Evolutionary conservation across 2,888 invertebrate species (phyloP).

Genomic region (Mythimna albipuncta): DNA sequence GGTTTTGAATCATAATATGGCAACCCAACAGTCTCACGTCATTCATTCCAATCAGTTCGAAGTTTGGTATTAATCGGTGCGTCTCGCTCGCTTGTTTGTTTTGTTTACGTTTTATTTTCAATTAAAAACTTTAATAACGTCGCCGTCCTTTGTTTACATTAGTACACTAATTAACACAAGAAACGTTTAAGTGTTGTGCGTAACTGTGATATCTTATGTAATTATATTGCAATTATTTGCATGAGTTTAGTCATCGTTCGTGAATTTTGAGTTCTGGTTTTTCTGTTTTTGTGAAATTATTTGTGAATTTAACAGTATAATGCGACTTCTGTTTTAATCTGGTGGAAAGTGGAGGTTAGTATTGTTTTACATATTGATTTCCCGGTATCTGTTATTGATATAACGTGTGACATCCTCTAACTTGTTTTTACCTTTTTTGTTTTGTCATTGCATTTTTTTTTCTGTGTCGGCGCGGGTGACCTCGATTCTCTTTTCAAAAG

Average conservation of each 20-base stretch:
- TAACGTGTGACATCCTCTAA: slow-evolving; percentile 42
- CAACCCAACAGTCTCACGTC: slow-evolving; percentile 57
- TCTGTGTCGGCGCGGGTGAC: slow-evolving; percentile 68
- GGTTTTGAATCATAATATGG: slow-evolving; percentile 28
- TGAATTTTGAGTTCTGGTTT: slow-evolving; percentile 66
- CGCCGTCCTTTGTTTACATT: slow-evolving; percentile 64
- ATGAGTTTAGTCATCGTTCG: slow-evolving; percentile 68
- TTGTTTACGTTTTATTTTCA: slow-evolving; percentile 74
- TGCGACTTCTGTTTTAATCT: slow-evolving; percentile 36
- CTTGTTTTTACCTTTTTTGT: slow-evolving; percentile 73
- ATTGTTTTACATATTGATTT: slow-evolving; percentile 40
- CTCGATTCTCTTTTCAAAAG: slow-evolving; percentile 70
- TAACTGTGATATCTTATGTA: slow-evolving; percentile 73
- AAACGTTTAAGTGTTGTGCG: slow-evolving; percentile 71
- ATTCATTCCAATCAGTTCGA: slow-evolving; percentile 63
- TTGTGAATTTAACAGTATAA: slow-evolving; percentile 49
- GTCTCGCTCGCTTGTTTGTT: slow-evolving; percentile 67
- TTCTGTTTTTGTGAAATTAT: slow-evolving; percentile 66
- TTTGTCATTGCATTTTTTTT: slow-evolving; percentile 76
- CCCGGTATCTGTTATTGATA: slow-evolving; percentile 41
- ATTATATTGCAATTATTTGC: slow-evolving; percentile 59
- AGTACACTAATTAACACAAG: slow-evolving; percentile 51
- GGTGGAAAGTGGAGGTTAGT: slow-evolving; percentile 51
- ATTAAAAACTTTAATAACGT: slow-evolving; percentile 64
- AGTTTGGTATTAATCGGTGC: slow-evolving; percentile 67